Percentiles rank a stretch among this genome's conserved stretches.
Conservation (phyloP, 1,140 invertebrate genomes). For the Planococcus citri region DNA sequence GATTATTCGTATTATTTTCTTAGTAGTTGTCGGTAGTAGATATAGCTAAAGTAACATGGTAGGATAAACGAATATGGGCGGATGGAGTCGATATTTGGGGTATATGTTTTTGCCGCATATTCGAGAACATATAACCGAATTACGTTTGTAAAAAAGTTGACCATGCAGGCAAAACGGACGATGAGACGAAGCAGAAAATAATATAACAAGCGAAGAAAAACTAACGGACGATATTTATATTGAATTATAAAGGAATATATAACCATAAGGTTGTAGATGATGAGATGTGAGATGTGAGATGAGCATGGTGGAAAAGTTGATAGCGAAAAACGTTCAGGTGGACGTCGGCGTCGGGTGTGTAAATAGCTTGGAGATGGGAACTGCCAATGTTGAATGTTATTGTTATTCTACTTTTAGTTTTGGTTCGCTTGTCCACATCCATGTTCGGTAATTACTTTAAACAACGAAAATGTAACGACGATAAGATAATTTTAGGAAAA, state of each 20-base stretch:
- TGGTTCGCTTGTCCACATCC: constrained; percentile 1
- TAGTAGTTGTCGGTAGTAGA: too few relatives aligned
- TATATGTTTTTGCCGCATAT: too few relatives aligned
- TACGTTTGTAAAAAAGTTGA: too few relatives aligned
- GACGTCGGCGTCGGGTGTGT: neutral
- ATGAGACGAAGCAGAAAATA: neutral
- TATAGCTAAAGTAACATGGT: too few relatives aligned
- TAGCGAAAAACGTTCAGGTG: neutral
- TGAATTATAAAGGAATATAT: neutral
- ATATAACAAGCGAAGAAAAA: constrained; percentile 2
- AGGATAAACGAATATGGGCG: too few relatives aligned
- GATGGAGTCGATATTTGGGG: too few relatives aligned
- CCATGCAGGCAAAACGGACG: too few relatives aligned
- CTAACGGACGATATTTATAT: constrained; percentile 3
- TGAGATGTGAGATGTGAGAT: too few relatives aligned
- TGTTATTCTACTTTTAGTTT: constrained; percentile 4
- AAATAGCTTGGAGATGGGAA: neutral
- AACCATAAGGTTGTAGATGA: too few relatives aligned
- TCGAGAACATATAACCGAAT: too few relatives aligned
- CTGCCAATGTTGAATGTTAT: neutral
- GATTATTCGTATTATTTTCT: too few relatives aligned
- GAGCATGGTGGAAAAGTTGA: neutral
- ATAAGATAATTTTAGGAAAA: constrained; percentile 8
- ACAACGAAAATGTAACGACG: constrained; percentile 2
- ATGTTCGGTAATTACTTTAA: constrained; percentile 7